Evolutionary conservation across 2,797 vertebrate genomes (phyloP), one percentile per base, ranked within the genome.

Genomic region (Sebastes steindachneri): DNA sequence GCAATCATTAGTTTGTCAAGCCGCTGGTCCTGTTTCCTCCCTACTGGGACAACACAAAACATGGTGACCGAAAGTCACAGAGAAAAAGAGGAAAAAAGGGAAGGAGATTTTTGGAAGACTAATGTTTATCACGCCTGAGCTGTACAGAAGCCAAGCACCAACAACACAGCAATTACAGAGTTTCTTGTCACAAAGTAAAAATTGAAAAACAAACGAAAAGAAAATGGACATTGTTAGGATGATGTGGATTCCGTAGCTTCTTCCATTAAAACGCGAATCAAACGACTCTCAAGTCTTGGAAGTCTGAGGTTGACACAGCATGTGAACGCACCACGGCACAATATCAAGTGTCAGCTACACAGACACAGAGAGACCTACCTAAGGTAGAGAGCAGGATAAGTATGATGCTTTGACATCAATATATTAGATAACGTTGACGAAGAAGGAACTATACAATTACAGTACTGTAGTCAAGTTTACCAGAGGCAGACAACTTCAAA

Each of bases 1-100:
- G 58, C 79, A 59, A 72, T 41, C 31, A 23, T 21, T 63, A 77
- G 59, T 66, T 67, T 69, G 21, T 48, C 26, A 19, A 51, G 66
- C 69, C 48, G 37, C 31, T 79, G 33, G 17, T 67, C 67, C n/a
- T 14, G 25, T 65, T 66, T 80, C 59, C n/a, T 66, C 58, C 45
- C 37, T 51, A 28, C 41, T 15, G 67, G 33, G 60, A 79, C 75
- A 54, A 59, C 57, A 48, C 21, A 68, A 68, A 69, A 77, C 63
- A 69, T 10, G 45, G 63, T 54, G 81, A 75, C 82, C 41, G 41
- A 71, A 35, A 58, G 75, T 59, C 59, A 23, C 60, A 23, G 33
- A 48, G 68, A 48, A 83, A 59, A 70, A 41, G 9, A 11, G 21
- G 21, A 67, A 67, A 68, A 21, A 26, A 53, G 19, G 48, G 48